phyloP scores from a whole-genome alignment of 2,888 invertebrate genomes.

The Ypsolopha scabrella region DNA sequence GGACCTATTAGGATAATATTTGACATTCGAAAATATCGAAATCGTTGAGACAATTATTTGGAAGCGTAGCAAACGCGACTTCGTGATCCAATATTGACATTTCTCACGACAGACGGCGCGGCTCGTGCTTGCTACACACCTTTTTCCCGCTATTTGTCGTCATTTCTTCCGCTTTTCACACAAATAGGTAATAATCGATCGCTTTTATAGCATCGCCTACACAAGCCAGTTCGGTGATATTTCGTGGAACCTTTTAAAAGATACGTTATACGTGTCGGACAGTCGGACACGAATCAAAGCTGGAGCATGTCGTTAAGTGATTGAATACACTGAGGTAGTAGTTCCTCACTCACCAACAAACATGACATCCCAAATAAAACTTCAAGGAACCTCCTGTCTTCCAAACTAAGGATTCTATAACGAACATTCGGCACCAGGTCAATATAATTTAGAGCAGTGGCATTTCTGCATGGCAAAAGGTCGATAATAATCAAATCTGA shows the following conservation, averaged over 20 bases:
- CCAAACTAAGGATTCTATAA: too few relatives aligned
- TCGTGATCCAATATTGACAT: slow-evolving; percentile 59
- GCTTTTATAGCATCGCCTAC: slow-evolving; percentile 59
- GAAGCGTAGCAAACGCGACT: slow-evolving; percentile 41
- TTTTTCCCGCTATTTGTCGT: slow-evolving; percentile 22
- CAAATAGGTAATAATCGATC: slow-evolving; percentile 69
- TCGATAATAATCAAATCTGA: slow-evolving; percentile 9
- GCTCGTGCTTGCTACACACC: slow-evolving; percentile 42
- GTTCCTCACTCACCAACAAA: not conserved
- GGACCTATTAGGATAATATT: slow-evolving; percentile 42
- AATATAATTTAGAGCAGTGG: not conserved
- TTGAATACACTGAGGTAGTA: slow-evolving; percentile 31
- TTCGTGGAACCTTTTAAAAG: slow-evolving; percentile 56
- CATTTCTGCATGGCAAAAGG: not conserved
- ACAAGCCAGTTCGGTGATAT: slow-evolving; percentile 48
- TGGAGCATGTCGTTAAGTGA: slow-evolving; percentile 43
- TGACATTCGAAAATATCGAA: slow-evolving; percentile 61
- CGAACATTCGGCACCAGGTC: too few relatives aligned
- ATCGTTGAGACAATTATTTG: slow-evolving; percentile 68
- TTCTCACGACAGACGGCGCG: slow-evolving; percentile 59
- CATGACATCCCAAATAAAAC: too few relatives aligned
- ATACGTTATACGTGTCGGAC: slow-evolving; percentile 33
- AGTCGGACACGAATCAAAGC: slow-evolving; percentile 28
- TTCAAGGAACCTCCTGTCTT: too few relatives aligned
- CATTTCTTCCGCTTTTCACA: slow-evolving; percentile 67